phyloP scores from a whole-genome alignment of 1,140 invertebrate species.

The Drosophila varians region DNA sequence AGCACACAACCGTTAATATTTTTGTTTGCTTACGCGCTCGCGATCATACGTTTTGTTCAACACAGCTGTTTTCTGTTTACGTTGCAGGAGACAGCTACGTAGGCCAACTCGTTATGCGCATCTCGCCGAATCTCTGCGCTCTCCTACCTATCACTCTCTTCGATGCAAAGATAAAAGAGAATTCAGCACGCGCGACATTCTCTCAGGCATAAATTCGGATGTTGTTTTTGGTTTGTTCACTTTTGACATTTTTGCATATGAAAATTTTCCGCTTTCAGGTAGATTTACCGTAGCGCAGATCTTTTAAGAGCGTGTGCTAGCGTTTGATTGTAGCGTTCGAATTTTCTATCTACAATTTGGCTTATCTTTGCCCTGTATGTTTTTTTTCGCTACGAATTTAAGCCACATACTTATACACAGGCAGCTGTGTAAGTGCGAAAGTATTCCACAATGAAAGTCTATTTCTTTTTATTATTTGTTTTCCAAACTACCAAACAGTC shows the following conservation, averaged over 20 bases:
- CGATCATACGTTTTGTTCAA: constrained; percentile 64
- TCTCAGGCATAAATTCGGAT: constrained; percentile 45
- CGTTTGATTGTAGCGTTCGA: constrained; percentile 9
- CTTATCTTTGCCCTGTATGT: constrained; percentile 54
- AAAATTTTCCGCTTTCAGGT: constrained; percentile 81
- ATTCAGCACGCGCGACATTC: constrained; percentile 21
- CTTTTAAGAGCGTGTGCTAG: constrained; percentile 31
- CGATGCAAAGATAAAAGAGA: constrained; percentile 4
- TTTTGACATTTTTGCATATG: constrained; percentile 80
- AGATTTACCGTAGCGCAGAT: constrained; percentile 68
- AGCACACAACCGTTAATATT: constrained; percentile 14
- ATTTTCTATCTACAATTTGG: constrained; percentile 36
- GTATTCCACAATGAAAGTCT: constrained; percentile 44
- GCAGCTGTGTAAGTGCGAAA: neutral
- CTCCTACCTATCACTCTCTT: too few relatives aligned
- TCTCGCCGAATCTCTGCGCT: constrained; percentile 20
- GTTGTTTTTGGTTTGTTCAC: constrained; percentile 66
- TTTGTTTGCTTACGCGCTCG: constrained; percentile 52
- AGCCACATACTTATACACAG: constrained; percentile 13
- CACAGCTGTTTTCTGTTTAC: constrained; percentile 78
- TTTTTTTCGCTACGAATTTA: constrained; percentile 64
- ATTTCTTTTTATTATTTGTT: constrained; percentile 3
- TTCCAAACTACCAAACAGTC: constrained; percentile 16
- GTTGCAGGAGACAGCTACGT: constrained; percentile 48
- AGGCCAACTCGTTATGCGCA: constrained; percentile 24